Evolutionary conservation across 2,797 vertebrate species (phyloP).

Genomic region (Chanos chanos): DNA sequence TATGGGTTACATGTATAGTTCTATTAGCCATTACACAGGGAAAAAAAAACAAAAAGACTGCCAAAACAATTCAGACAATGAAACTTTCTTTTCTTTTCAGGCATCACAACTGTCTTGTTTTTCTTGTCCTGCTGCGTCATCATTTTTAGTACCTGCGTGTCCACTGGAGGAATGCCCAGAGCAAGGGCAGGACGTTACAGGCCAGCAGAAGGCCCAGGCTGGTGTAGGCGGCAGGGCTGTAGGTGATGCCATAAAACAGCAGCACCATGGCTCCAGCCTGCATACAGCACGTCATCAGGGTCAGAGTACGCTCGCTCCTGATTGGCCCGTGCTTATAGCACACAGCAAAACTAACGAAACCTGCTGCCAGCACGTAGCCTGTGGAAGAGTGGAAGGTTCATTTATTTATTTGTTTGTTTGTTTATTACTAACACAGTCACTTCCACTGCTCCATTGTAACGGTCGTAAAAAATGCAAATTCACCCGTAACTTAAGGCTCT

Average conservation of each 20-base stretch:
- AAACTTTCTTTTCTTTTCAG: too few species aligned
- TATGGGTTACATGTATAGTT: too few species aligned
- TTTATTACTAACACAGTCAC: not conserved
- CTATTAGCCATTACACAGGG: too few species aligned
- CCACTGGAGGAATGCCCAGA: constrained; percentile 8
- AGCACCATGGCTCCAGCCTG: constrained; percentile 61
- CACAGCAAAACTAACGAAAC: constrained; percentile 61
- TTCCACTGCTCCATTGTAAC: too few species aligned
- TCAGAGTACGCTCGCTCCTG: constrained; percentile 50
- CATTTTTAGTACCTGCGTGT: constrained; percentile 55
- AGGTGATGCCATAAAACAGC: constrained; percentile 63
- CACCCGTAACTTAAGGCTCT: too few species aligned
- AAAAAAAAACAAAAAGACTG: too few species aligned
- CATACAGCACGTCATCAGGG: constrained; percentile 60
- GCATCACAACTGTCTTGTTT: too few species aligned
- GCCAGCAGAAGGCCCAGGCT: constrained; percentile 55
- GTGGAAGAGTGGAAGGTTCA: constrained; percentile 11
- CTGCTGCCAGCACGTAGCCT: constrained; percentile 67
- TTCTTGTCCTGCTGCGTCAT: too few species aligned
- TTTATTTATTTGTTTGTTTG: not conserved
- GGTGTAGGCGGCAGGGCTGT: constrained; percentile 57
- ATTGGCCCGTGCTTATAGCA: constrained; percentile 71
- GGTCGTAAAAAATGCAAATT: too few species aligned
- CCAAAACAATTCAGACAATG: too few species aligned
- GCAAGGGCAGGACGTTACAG: constrained; percentile 47